Base-by-base conservation (phyloP, 2,888 invertebrate species). In the Hirtodrosophila cameraria region DNA sequence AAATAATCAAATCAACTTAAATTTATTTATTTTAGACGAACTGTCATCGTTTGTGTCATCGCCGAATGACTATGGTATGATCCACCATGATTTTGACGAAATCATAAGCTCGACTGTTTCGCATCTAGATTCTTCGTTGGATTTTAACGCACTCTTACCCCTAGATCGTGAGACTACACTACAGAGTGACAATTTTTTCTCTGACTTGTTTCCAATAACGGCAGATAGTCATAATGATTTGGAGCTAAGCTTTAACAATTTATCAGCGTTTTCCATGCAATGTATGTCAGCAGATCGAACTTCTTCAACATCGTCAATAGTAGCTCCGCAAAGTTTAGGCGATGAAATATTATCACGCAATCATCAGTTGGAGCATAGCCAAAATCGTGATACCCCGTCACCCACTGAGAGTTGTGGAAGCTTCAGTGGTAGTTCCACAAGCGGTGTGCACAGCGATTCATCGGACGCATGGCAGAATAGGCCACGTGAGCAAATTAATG, bases 321-420 rank as follows among this genome's bases (percentile, higher is more conserved):
- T 66, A 30, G 68, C 66, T n/a, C 45, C 59, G 0, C 76, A 80
- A 9, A 54, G 69, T 68, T 84, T 89, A 1, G 88, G 88, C 49
- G 89, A 89, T 50, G 81, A 83, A 8, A 81, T 83, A 31, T 35
- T 83, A 9, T 74, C 79, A 8, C 50, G 55, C 25, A 78, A 75
- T 4, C 70, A 66, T 61, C 39, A 73, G 11, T n/a, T 79, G 38
- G 73, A 73, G 2, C 54, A 70, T 15, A 81, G 65, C 41, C 75
- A 53, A 12, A 68, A 77, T 36, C 83, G 90, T 0, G 76, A 80
- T 31, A 90, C 89, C 1, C 90, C 90, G 0, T 90, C 90, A 1
- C 89, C 90, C 0, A 88, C 89, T 2, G 88, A 81, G 7, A 90
- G 90, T 43, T 84, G 64, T 33, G 70, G 64, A 16, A 83, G 83